phyloP scores from a whole-genome alignment of 2,113 vertebrate species.

The Myodes glareolus region DNA sequence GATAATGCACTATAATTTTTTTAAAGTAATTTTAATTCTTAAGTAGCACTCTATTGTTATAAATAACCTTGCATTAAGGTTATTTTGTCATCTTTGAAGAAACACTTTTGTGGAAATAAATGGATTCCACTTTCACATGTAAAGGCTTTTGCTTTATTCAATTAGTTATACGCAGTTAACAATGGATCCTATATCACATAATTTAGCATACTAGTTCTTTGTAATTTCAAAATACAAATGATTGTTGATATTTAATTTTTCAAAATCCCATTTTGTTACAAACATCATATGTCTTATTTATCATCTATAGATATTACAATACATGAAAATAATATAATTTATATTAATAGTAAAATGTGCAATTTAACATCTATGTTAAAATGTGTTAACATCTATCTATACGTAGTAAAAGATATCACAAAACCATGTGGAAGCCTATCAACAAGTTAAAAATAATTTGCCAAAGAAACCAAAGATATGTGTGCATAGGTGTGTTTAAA shows the following conservation, averaged over 20 bases:
- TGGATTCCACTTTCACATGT: neutral
- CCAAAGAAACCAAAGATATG: slow-evolving; percentile 44
- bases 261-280: neutral
- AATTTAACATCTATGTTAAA: neutral
- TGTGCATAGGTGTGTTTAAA: slow-evolving; percentile 60
- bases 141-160: neutral
- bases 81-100: neutral
- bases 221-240: slow-evolving; percentile 42
- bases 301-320: neutral
- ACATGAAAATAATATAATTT: neutral
- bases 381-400: neutral
- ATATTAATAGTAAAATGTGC: neutral
- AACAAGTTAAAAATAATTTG: slow-evolving; percentile 39
- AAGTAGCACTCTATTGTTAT: neutral
- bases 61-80: neutral
- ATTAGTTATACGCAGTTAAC: slow-evolving; percentile 12
- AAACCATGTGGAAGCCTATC: neutral
- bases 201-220: neutral
- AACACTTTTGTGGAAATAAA: neutral
- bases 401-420: neutral
- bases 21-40: neutral
- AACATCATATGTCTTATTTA: no score
- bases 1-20: neutral
- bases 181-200: neutral
- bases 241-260: slow-evolving; percentile 16